These are phyloP conservation scores for Amblyopsis hoosieri DNA, from an alignment of 2,797 vertebrate species.

Conservation along the genomic window DNA sequence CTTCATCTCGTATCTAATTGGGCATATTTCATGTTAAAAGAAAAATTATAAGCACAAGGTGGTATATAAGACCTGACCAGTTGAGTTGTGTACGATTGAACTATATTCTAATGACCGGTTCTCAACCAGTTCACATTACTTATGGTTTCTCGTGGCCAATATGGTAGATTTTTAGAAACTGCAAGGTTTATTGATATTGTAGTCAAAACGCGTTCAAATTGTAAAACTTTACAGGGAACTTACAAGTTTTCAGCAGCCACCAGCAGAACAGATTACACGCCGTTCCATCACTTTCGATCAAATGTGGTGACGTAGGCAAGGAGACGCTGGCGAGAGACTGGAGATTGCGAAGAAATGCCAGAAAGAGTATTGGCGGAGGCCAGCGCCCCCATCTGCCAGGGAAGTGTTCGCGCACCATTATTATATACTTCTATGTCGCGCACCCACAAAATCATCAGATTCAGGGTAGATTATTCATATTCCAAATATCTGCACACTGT, in stretches of 20 bases:
- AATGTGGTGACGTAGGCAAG: slow-evolving; percentile 79
- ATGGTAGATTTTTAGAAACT: too few relatives aligned
- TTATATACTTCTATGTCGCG: neutral
- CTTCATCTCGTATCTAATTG: slow-evolving; percentile 67
- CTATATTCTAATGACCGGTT: neutral
- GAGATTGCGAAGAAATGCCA: slow-evolving; percentile 20
- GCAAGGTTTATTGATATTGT: neutral
- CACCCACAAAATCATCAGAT: neutral
- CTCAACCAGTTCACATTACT: neutral
- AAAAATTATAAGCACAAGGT: too few relatives aligned
- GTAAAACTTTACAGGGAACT: slow-evolving; percentile 40
- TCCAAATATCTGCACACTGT: too few relatives aligned
- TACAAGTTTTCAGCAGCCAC: slow-evolving; percentile 37
- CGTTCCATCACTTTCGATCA: slow-evolving; percentile 49
- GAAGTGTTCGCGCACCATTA: slow-evolving; percentile 22
- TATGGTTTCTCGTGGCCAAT: neutral
- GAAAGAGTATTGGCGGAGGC: neutral
- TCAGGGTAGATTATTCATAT: too few relatives aligned
- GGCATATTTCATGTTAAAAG: slow-evolving; percentile 15
- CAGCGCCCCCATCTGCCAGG: slow-evolving; percentile 50
- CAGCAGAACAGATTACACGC: slow-evolving; percentile 43
- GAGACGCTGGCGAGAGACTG: slow-evolving; percentile 9
- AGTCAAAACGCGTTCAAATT: neutral
- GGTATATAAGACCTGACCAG: neutral
- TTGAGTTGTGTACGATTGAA: neutral